Conservation (phyloP, 2,888 invertebrate species). For the Ecliptopera silaceata region DNA sequence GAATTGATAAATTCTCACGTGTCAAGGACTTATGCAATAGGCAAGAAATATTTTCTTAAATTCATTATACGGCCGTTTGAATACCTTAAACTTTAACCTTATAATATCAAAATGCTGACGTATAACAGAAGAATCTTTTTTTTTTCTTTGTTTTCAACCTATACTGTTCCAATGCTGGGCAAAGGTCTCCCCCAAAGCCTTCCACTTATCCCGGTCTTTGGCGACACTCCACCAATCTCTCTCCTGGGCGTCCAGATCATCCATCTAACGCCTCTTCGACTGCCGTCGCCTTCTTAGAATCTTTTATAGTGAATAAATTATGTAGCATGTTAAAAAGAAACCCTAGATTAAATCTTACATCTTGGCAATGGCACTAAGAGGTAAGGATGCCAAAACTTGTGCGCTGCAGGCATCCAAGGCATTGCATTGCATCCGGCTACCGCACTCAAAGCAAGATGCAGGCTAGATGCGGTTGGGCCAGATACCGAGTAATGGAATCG, state of each 20-base stretch:
- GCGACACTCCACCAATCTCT: too few species aligned
- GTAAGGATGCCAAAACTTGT: constrained; percentile 14
- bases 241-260: too few species aligned
- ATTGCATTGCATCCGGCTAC: neutral
- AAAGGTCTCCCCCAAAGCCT: too few species aligned
- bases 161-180: too few species aligned
- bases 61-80: neutral
- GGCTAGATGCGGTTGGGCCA: too few species aligned
- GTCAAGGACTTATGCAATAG: constrained; percentile 10
- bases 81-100: constrained; percentile 1
- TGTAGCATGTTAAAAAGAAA: neutral
- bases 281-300: too few species aligned
- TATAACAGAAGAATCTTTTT: neutral
- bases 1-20: constrained; percentile 17
- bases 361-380: constrained; percentile 11
- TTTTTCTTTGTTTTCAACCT: too few species aligned
- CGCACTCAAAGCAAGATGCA: too few species aligned
- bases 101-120: neutral
- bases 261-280: too few species aligned
- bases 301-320: constrained; percentile 5
- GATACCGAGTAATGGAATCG: too few species aligned
- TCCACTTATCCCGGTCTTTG: too few species aligned
- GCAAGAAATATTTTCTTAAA: neutral
- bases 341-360: constrained; percentile 12
- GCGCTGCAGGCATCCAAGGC: neutral